Base-by-base conservation (phyloP, 2,797 vertebrate genomes). In the Nannoperca australis region DNA sequence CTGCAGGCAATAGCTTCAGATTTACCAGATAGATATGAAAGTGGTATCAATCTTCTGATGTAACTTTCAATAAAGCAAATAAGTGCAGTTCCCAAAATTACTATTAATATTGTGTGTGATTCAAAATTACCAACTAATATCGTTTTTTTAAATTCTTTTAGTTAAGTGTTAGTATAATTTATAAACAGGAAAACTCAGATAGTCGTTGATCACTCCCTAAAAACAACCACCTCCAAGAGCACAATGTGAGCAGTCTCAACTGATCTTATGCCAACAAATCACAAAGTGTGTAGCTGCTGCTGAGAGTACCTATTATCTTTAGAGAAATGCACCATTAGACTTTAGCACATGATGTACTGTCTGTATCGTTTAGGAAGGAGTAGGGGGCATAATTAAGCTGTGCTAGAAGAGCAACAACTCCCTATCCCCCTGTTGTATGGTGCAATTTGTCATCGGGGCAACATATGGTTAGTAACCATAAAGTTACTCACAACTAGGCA, bases 251-350 rank as follows among this genome's bases (percentile, higher is more conserved):
- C 40, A 63, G 51, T 61, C 70, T 76, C 42, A 40, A 38, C 63
- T 67, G 71, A 79, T 79, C 53, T 63, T 27, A 70, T 36, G 34
- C 53, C 87, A 88, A 83, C 79, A 85, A 85, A 90, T 90, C 81
- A 82, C 70, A 75, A 77, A 72, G 45, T 54, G 53, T 50, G 60
- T 45, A 27, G 40, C 56, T 59, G 80, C 83, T 70, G 72, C 82
- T 17, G 70, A 50, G 73, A 79, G 73, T 59, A 68, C 77, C 88
- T 86, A 87, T 94, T 94, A 93, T 91, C 88, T 93, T 86, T 74
- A 75, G 58, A 84, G 89, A 88, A 91, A 92, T 70, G 78, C 89
- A 82, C 87, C 91, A 90, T 92, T 92, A 89, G 84, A 86, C 73
- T 81, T 85, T 45, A 87, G 78, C 79, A 78, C 82, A 84, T 90